These are phyloP conservation scores for Lophochroa leadbeateri DNA, from an alignment of 2,113 vertebrate species.

Conservation along the genomic window DNA sequence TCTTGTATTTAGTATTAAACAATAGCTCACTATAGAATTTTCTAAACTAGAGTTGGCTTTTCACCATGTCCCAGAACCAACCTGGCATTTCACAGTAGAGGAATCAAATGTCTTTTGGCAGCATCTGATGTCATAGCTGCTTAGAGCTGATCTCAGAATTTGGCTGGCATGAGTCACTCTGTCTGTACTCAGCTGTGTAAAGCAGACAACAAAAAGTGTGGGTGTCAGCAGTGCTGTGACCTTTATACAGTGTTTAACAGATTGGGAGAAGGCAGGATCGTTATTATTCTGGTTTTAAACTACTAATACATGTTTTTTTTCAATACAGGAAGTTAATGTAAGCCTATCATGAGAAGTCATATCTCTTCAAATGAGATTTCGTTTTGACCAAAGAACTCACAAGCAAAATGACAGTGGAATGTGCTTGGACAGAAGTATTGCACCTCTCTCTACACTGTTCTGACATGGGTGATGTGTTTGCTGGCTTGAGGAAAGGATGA, in stretches of 20 bases:
- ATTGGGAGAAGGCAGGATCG: neutral
- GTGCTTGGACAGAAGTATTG: neutral
- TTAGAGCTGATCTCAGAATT: slow-evolving; percentile 45
- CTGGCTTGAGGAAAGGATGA: neutral
- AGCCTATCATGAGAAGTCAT: neutral
- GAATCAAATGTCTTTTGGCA: slow-evolving; percentile 58
- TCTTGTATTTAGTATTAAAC: slow-evolving; percentile 18
- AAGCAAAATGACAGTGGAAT: neutral
- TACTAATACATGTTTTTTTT: neutral
- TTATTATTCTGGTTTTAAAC: neutral
- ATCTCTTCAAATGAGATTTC: neutral
- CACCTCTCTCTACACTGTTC: neutral
- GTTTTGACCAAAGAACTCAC: neutral
- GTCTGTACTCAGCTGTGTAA: slow-evolving; percentile 27
- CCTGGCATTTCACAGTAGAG: slow-evolving; percentile 58
- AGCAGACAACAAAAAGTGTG: neutral
- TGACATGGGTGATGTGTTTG: neutral
- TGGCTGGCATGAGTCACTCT: neutral
- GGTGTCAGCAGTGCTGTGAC: neutral
- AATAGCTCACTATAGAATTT: slow-evolving; percentile 43
- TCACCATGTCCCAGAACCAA: slow-evolving; percentile 40
- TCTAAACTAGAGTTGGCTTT: slow-evolving; percentile 4
- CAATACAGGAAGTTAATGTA: neutral
- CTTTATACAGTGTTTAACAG: slow-evolving; percentile 5
- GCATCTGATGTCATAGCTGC: slow-evolving; percentile 25